These are phyloP conservation scores for Charina bottae DNA, from an alignment of 2,113 vertebrate genomes.

Conservation along the genomic window DNA sequence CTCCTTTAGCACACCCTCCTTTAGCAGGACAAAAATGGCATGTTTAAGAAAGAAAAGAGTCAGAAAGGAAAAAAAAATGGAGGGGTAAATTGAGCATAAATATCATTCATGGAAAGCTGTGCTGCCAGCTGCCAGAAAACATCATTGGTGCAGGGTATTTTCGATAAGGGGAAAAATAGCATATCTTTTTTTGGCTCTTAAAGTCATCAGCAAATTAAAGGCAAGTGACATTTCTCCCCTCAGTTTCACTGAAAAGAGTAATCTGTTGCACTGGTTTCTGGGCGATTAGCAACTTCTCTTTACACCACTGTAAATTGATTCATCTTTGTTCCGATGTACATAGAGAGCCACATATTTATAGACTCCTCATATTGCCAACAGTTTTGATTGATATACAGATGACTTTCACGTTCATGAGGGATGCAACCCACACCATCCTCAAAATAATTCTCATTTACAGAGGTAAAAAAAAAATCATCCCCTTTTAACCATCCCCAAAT, in stretches of 20 bases:
- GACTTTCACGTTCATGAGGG: background rate
- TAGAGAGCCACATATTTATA: background rate
- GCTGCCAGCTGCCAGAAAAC: background rate
- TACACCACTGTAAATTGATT: background rate
- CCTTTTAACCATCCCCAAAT: background rate
- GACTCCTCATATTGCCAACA: background rate
- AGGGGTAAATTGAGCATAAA: background rate
- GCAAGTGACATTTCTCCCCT: background rate
- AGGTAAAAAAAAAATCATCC: background rate
- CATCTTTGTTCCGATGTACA: background rate
- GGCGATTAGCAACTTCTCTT: background rate
- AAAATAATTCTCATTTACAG: background rate
- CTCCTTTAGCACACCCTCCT: background rate
- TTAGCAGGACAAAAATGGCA: background rate
- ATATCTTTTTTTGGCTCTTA: background rate
- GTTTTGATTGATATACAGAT: background rate
- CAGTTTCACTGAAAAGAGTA: background rate
- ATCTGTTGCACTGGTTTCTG: background rate
- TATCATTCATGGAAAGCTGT: background rate
- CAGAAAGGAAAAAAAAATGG: background rate
- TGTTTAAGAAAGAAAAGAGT: background rate
- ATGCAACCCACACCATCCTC: background rate
- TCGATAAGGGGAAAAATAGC: background rate
- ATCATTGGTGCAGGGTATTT: background rate
- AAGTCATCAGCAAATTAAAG: slow-evolving; percentile 8